Conservation (phyloP, 1,140 invertebrate species). For the Cydia fagiglandana region DNA sequence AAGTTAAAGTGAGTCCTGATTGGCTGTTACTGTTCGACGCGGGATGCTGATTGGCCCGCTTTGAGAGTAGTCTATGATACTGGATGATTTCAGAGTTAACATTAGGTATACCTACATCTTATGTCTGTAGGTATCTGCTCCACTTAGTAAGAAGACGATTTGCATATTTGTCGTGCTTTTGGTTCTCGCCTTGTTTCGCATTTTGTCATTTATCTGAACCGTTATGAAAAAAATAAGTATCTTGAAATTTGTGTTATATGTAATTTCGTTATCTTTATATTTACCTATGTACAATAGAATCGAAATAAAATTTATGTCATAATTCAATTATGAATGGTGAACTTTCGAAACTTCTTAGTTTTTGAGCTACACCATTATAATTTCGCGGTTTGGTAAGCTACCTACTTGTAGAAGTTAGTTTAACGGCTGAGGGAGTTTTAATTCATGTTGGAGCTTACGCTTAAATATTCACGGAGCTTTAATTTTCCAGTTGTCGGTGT, state of each 20-base stretch:
- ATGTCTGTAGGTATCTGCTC: neutral
- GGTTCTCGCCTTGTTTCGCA: neutral
- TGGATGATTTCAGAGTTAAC: neutral
- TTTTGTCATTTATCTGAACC: no score
- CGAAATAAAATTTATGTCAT: no score
- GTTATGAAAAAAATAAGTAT: no score
- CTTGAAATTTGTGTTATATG: no score
- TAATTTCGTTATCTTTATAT: no score
- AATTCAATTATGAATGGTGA: no score
- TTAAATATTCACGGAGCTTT: no score
- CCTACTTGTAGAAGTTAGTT: neutral
- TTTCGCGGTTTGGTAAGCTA: neutral
- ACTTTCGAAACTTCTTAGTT: no score
- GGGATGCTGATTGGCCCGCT: neutral
- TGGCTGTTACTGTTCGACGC: neutral
- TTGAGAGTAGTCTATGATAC: neutral
- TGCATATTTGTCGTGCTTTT: neutral
- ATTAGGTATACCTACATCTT: neutral
- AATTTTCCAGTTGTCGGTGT: no score
- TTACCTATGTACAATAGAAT: no score
- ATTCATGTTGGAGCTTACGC: neutral
- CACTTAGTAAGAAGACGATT: neutral
- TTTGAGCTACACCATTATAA: no score
- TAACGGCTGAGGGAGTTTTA: neutral
- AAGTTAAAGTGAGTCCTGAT: conserved; percentile 21